phyloP scores from a whole-genome alignment of 2,888 invertebrate species.

The Coronaproctus castanopsis region DNA sequence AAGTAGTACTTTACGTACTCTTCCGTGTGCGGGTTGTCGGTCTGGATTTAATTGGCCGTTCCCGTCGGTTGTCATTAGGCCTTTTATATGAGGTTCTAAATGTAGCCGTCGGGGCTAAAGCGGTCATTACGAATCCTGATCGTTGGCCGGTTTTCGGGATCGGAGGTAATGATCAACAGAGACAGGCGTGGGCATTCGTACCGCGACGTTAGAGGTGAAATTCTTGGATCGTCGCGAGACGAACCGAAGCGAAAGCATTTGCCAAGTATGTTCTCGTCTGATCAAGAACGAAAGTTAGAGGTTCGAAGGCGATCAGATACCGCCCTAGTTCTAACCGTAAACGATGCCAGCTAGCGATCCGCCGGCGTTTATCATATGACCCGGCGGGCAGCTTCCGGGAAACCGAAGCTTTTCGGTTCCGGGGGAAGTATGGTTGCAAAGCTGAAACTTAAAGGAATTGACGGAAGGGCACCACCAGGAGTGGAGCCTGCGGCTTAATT shows the following conservation, averaged over 20 bases:
- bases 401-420: slow-evolving; percentile 42
- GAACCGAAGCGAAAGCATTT: slow-evolving; percentile 21
- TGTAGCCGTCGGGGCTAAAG: slow-evolving; percentile 18
- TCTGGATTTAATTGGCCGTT: background rate
- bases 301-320: slow-evolving; percentile 28
- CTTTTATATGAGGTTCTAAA: background rate
- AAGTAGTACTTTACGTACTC: slow-evolving; percentile 6
- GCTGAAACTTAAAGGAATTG: slow-evolving; percentile 40
- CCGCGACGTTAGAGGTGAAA: slow-evolving; percentile 42
- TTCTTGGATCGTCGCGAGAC: slow-evolving; percentile 34
- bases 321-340: slow-evolving; percentile 43
- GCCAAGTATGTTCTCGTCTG: slow-evolving; percentile 20
- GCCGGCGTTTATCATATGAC: slow-evolving; percentile 33
- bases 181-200: slow-evolving; percentile 40
- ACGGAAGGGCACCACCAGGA: slow-evolving; percentile 51
- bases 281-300: slow-evolving; percentile 20
- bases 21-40: slow-evolving; percentile 9
- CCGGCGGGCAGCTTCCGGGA: slow-evolving; percentile 36
- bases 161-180: slow-evolving; percentile 14
- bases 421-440: slow-evolving; percentile 43
- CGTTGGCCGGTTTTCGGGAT: slow-evolving; percentile 20
- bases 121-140: slow-evolving; percentile 40
- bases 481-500: slow-evolving; percentile 53
- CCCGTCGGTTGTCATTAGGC: background rate
- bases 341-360: slow-evolving; percentile 43